Base-by-base conservation (phyloP, 2,797 vertebrate genomes). In the Melanotaenia boesemani region DNA sequence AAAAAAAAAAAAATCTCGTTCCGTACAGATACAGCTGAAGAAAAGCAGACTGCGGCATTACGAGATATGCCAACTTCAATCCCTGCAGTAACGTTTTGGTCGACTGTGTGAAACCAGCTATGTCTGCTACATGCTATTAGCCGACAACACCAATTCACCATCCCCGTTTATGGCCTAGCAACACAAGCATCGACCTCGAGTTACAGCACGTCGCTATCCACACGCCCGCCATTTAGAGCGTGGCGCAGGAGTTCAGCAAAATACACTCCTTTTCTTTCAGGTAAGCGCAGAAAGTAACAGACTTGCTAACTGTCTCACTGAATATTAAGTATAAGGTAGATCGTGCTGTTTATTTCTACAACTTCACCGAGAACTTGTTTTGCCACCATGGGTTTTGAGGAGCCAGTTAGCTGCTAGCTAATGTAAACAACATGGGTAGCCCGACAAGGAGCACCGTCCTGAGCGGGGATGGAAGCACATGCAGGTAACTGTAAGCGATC, bases 351-450 rank as follows among this genome's bases (percentile, higher is more conserved):
- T 28, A 57, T 41, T 55, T 13, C 6, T 5, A 3, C 4, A 70
- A 73, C 70, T 66, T 67, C 30, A 41, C 24, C 2, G 22, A 41
- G 1, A 74, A 84, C 18, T 80, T 66, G 73, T 79, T 80, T 59
- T 36, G 48, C 76, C 70, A 72, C 36, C 50, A 54, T 58, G 20
- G 63, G 44, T 4, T 56, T 76, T 6, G 70, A 37, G 81, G 74
- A 75, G 77, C 56, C 71, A 76, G 73, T 70, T 89, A 90, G 82
- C 85, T 62, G 76, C 68, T 85, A 77, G 91, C 91, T 93, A 92
- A 94, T 94, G 93, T 94, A 94, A 94, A 94, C 93, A 94, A 94
- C 90, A 89, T 68, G 78, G 81, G 89, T 4, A 82, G 80, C 50
- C 81, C 65, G 60, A 78, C 77, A 24, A 65, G 34, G 69, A 79